Evolutionary conservation across 1,140 invertebrate genomes (phyloP), one percentile per base, ranked within the genome.

Genomic region (Ips nitidus): DNA sequence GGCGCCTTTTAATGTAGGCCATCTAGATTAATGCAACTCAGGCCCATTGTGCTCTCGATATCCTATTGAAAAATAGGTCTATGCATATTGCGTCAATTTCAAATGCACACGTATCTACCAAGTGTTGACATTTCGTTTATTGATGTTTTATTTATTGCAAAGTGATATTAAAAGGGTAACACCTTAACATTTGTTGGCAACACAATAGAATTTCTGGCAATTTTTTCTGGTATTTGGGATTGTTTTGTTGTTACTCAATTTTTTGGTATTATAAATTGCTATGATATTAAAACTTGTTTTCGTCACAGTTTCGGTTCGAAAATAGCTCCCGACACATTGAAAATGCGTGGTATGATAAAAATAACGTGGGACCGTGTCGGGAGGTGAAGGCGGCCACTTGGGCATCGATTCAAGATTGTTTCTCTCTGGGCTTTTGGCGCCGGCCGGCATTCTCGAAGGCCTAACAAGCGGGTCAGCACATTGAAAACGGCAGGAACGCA

Each of bases 381-480:
- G 41, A 40, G 4, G 41, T 47, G 42, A 61, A 61, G 59, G 59
- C 59, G 59, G 59, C 59, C 57, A 59, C 57, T 59, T 59, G 38
- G 8, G 57, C 8, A 59, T 22, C 37, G 39, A 6, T n/a, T 42
- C 53, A 2, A 36, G 53, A 8, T 41, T 55, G 7, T 22, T 5
- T 59, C 42, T 59, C 57, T 59, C 57, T n/a, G 7, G 41, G 37
- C 57, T 59, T 61, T 61, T 61, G 59, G 59, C 59, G 59, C 59
- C 59, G 59, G 43, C 37, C 43, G 59, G 43, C 59, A 61, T 61
- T 61, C 59, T 61, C 47, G 22, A 50, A 37, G 41, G 8, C 40
- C 57, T 59, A 59, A 59, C 57, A 61, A 61, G 59, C 59, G 8
- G 59, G 59, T 61, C 59, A 61, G 47, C 59, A 59, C 41, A 56